Base-by-base conservation (phyloP, 2,797 vertebrate genomes). In the Anabacerthia variegaticeps region DNA sequence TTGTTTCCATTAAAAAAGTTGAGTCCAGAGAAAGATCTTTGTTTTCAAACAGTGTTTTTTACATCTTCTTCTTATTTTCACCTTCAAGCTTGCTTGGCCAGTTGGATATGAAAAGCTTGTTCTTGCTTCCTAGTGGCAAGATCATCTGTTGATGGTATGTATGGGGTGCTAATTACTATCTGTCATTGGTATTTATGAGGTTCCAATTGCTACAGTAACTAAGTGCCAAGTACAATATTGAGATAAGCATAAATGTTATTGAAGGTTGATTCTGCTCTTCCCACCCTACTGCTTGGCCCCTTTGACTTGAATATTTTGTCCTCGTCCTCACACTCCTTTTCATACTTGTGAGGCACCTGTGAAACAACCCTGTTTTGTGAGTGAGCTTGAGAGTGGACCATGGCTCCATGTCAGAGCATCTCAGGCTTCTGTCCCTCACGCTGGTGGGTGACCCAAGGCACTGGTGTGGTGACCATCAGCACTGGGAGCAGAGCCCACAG, bases 401-500 rank as follows among this genome's bases (percentile, higher is more conserved):
- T 15, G 80, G 62, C 32, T 87, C 58, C 44, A 18, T 61, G 58
- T 44, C 0, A 0, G 58, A 56, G 28, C 37, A 3, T 3, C 5
- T 26, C 1, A 2, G 32, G 41, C 73, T 67, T 44, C 76, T 54
- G 52, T 55, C 18, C 30, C 74, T 86, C 49, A 3, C 0, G 7
- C 54, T 49, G 44, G 12, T 0, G 2, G 43, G 43, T 11, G 23
- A 69, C 34, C 19, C 41, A 14, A n/a, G 52, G 75, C 46, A 24
- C 30, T 0, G 0, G 28, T 0, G 0, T 46, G 30, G 63, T 26
- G 46, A 44, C 41, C 0, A 0, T 14, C 0, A 1, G 37, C 63
- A 37, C 34, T 0, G 5, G 32, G 26, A 85, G 34, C 34, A 76
- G 48, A 89, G 26, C 48, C 18, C 4, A 2, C 27, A 65, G 36